Evolutionary conservation across 1,140 invertebrate species (phyloP).

Genomic region (Brachionus koreanus): DNA sequence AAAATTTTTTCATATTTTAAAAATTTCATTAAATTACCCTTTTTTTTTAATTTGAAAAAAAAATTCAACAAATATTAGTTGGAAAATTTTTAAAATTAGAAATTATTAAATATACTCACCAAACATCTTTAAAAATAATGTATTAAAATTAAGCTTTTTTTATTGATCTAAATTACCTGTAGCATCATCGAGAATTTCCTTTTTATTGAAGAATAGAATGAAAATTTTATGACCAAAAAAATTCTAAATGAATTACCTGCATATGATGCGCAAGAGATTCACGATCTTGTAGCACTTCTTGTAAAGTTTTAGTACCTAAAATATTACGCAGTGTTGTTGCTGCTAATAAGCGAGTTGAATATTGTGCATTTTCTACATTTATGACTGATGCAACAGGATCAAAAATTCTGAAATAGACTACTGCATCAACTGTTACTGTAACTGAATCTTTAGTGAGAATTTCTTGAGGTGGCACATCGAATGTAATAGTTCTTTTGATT

Average conservation of each 20-base stretch:
- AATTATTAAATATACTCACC: constrained; percentile 10
- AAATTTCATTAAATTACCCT: constrained; percentile 13
- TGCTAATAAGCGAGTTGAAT: constrained; percentile 45
- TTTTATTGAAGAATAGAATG: neutral
- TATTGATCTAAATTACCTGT: neutral
- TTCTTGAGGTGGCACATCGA: constrained; percentile 47
- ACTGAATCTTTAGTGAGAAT: constrained; percentile 47
- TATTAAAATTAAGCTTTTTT: neutral
- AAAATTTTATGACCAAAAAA: neutral
- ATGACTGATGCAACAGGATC: constrained; percentile 42
- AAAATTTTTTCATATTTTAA: neutral
- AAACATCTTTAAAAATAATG: constrained; percentile 7
- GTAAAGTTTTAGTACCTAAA: constrained; percentile 45
- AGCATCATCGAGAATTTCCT: constrained; percentile 44
- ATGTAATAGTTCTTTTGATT: constrained; percentile 41
- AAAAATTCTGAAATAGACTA: constrained; percentile 42
- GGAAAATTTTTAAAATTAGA: too few relatives aligned
- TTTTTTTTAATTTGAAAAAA: neutral
- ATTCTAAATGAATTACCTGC: neutral
- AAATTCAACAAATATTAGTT: neutral
- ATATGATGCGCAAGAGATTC: constrained; percentile 45
- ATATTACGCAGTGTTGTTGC: constrained; percentile 47
- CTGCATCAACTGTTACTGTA: constrained; percentile 45
- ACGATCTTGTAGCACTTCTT: constrained; percentile 45
- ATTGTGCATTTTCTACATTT: constrained; percentile 47